A percentile compares a stretch with the other conserved stretches of the same genome.
These are phyloP conservation scores for Actinostola sp. DNA, from an alignment of 92 coral and sea anemone genomes.

Conservation along the genomic window DNA sequence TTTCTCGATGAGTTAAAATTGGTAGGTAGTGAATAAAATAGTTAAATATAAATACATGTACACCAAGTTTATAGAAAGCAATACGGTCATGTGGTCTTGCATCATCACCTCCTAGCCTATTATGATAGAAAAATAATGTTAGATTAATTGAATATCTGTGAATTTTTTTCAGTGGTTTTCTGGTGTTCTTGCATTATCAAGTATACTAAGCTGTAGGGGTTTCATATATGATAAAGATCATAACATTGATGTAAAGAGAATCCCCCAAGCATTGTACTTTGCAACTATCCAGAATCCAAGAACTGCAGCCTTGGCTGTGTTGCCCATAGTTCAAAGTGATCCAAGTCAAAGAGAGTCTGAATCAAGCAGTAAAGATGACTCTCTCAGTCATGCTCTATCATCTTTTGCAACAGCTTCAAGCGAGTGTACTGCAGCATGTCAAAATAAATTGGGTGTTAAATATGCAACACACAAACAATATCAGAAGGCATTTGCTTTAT, in stretches of 20 bases:
- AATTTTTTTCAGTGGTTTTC: slow-evolving; percentile 80
- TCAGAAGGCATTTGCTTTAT: slow-evolving; percentile 76
- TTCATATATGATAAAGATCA: slow-evolving; percentile 70
- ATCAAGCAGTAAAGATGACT: slow-evolving; percentile 39
- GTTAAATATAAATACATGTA: no score
- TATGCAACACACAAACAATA: slow-evolving; percentile 77
- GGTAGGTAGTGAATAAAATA: slow-evolving; percentile 55
- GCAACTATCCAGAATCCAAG: slow-evolving; percentile 39
- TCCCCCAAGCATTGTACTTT: slow-evolving; percentile 66
- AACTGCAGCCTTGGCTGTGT: slow-evolving; percentile 46
- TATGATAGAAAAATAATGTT: no score
- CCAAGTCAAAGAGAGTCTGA: slow-evolving; percentile 13
- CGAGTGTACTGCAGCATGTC: slow-evolving; percentile 91
- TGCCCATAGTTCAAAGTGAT: slow-evolving; percentile 34
- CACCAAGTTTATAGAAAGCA: neutral
- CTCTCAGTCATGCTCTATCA: slow-evolving; percentile 80
- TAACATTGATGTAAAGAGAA: slow-evolving; percentile 51
- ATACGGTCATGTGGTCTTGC: slow-evolving; percentile 9
- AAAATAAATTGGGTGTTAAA: slow-evolving; percentile 88
- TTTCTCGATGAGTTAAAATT: slow-evolving; percentile 60
- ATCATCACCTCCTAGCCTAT: neutral
- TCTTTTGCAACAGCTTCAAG: slow-evolving; percentile 72
- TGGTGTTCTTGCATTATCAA: slow-evolving; percentile 86
- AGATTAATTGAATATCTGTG: neutral
- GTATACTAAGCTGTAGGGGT: slow-evolving; percentile 73